These are phyloP conservation scores for Orbicella faveolata DNA, from an alignment of 64 coral and sea anemone species.

Conservation along the genomic window DNA sequence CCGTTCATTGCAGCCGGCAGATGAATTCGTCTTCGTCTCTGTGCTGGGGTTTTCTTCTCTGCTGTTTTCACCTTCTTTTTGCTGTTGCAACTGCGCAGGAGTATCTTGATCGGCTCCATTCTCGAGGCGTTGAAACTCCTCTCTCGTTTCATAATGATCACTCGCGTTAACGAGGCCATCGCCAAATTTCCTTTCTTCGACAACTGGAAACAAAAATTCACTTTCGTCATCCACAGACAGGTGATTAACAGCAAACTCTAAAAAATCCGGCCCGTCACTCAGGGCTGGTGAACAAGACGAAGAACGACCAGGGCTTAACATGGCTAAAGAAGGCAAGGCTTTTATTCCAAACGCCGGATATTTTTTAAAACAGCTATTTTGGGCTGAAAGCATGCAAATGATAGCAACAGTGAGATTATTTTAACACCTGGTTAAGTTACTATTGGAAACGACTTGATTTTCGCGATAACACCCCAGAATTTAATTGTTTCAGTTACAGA, in stretches of 20 bases:
- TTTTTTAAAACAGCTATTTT: background rate
- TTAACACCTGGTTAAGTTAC: background rate
- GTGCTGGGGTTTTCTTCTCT: background rate
- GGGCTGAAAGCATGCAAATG: background rate
- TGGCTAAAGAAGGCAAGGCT: background rate
- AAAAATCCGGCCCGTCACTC: slow-evolving; percentile 5
- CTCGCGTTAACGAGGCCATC: background rate
- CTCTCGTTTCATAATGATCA: background rate
- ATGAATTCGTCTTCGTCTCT: background rate
- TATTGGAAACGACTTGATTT: background rate
- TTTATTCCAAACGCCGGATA: background rate
- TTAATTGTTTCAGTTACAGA: background rate
- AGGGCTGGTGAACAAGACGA: background rate
- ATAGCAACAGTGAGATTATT: background rate
- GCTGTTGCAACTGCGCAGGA: background rate
- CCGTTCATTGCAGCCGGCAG: background rate
- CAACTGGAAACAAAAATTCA: background rate
- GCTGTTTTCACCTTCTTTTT: background rate
- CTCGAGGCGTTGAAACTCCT: background rate
- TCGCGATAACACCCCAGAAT: background rate
- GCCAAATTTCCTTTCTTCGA: background rate
- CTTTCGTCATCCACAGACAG: background rate
- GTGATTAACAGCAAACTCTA: background rate
- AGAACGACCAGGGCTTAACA: background rate
- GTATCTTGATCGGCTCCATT: background rate